Base-by-base conservation (phyloP, 2,888 invertebrate species). In the Acanthosoma haemorrhoidale region DNA sequence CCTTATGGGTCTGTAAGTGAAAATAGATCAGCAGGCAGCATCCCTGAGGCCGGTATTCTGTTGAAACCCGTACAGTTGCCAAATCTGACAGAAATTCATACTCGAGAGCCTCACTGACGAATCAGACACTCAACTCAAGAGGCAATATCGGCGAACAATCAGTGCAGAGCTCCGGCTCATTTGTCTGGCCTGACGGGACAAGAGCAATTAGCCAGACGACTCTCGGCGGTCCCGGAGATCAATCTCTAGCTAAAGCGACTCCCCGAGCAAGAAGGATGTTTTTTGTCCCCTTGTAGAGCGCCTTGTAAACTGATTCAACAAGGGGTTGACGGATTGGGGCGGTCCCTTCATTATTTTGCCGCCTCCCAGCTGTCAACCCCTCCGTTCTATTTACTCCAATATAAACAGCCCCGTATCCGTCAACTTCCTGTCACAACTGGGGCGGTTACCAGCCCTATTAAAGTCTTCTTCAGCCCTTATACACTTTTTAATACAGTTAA, bases 401-500 rank as follows among this genome's bases (percentile, higher is more conserved):
- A 59, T 59, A 59, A 59, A 59, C 34, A 34, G 61, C 34, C 2
- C 13, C n/a, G 21, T 38, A 61, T 61, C 61, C 61, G 61, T 61
- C 61, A 61, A 60, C 61, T 38, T 61, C 32, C 61, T 21, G 36
- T 61, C 61, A 61, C 36, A 34, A 16, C 61, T n/a, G n/a, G n/a
- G n/a, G n/a, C n/a, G n/a, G n/a, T n/a, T n/a, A n/a, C 21, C 25
- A 13, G n/a, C 25, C 43, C 51, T 51, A 51, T 51, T 51, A 51
- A 51, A 51, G 51, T 51, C 51, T 51, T 25, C 51, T 51, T 51
- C 25, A 25, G 8, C n/a, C 25, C 51, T 51, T 51, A 21, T 43
- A 18, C 21, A 1, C n/a, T n/a, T n/a, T n/a, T n/a, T n/a, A n/a
- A n/a, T n/a, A n/a, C n/a, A n/a, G n/a, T n/a, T n/a, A n/a, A n/a